Evolutionary conservation across 2,113 vertebrate species (phyloP), one percentile per base, ranked within the genome.

Genomic region (Elgaria multicarinata): DNA sequence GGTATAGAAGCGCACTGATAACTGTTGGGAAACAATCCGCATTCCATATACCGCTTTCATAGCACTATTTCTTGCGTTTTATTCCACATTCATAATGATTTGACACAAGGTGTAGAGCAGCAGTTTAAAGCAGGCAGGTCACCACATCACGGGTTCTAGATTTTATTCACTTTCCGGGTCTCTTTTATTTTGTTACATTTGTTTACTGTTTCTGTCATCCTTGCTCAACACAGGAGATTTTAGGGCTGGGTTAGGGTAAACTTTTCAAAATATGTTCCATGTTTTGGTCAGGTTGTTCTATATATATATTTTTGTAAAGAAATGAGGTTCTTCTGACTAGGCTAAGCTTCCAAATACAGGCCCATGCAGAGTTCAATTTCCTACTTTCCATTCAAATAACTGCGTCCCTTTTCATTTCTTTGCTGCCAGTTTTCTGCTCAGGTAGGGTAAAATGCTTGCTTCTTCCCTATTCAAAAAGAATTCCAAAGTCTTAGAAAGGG

Each of bases 401-500:
- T 58, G 31, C 22, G 8, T 87, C 76, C 55, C 42, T 6, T 93
- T 83, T 33, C 77, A 33, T 87, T 12, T 89, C 64, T 80, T 46
- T 78, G 42, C 39, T 83, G 0, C 0, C 50, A 2, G 76, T 72
- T 92, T 91, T 81, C 50, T 2, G 2, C 67, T 42, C 90, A 94
- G 93, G 89, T 90, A 89, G 72, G 86, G 16, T 7, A n/a, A 53
- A 85, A 1, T 3, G 3, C 33, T 83, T 1, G 8, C 20, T 76
- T 80, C 76, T 82, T 85, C 83, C 62, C 5, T 0, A 39, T 83
- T 92, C 83, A 74, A 94, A 86, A 74, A 0, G 1, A 91, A 89
- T 89, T 90, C 92, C 84, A 39, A 90, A 91, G 88, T 87, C n/a
- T 4, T 83, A 91, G 86, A 89, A 92, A 93, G 92, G 92, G 87